These are phyloP conservation scores for Arenaria interpres DNA, from an alignment of 2,113 vertebrate species.

Conservation along the genomic window DNA sequence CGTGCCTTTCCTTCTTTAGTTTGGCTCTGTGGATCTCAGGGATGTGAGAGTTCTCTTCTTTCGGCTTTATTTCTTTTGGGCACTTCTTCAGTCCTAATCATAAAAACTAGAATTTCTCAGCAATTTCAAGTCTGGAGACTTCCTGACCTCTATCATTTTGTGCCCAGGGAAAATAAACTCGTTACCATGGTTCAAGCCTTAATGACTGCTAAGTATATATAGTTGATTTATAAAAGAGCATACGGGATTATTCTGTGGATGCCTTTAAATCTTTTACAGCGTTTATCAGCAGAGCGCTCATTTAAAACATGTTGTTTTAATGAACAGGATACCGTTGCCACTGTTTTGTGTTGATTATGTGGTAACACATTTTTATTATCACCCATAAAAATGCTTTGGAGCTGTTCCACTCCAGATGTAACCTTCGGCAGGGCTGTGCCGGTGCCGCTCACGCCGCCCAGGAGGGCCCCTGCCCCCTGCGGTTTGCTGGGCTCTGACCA, in stretches of 20 bases:
- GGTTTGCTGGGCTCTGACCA: background rate
- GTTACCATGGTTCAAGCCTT: conserved; percentile 20
- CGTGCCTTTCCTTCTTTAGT: conserved; percentile 20
- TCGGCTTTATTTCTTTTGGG: conserved; percentile 58
- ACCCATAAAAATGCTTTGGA: conserved; percentile 62
- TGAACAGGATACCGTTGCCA: conserved; percentile 49
- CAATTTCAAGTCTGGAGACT: conserved; percentile 13
- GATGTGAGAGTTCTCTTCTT: conserved; percentile 6
- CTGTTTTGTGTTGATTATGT: conserved; percentile 64
- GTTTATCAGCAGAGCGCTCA: conserved; percentile 43
- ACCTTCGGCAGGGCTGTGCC: background rate
- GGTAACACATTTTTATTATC: conserved; percentile 62
- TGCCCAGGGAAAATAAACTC: conserved; percentile 56
- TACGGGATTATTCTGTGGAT: background rate
- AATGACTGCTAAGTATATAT: background rate
- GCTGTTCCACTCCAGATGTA: conserved; percentile 26
- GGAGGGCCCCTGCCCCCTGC: background rate
- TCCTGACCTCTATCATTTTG: conserved; percentile 24
- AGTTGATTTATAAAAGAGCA: background rate
- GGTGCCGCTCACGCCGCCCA: background rate
- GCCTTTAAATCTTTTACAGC: conserved; percentile 32
- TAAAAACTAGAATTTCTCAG: conserved; percentile 55
- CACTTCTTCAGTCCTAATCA: conserved; percentile 1
- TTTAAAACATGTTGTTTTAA: conserved; percentile 58
- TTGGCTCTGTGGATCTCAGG: conserved; percentile 24